Conservation (phyloP, 1,140 invertebrate species). For the Gyrodactylus bullatarudis region DNA sequence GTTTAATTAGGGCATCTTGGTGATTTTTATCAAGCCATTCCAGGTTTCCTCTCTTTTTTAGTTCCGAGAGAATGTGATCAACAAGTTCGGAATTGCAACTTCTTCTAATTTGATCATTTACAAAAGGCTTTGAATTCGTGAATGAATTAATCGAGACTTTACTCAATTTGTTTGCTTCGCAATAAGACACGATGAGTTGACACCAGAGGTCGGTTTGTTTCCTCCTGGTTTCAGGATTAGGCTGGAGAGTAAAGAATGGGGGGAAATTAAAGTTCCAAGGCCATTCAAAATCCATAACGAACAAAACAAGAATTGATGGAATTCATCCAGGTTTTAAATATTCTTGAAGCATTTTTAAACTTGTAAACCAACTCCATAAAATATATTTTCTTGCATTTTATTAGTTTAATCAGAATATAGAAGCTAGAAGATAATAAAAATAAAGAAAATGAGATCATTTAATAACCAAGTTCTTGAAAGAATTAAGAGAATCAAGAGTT, state of each 20-base stretch:
- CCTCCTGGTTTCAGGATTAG: constrained; percentile 4
- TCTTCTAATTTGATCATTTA: not conserved
- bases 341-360: too few species aligned
- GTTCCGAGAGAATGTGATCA: not conserved
- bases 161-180: not conserved
- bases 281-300: not conserved
- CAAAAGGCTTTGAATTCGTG: not conserved
- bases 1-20: not conserved
- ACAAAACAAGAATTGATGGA: too few species aligned
- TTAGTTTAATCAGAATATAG: too few species aligned
- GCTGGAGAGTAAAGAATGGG: constrained; percentile 3
- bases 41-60: constrained; percentile 1
- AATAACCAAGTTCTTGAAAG: too few species aligned
- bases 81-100: not conserved
- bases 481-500: too few species aligned
- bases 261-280: constrained; percentile 5
- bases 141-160: not conserved
- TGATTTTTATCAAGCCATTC: constrained; percentile 1
- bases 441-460: too few species aligned
- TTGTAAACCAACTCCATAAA: too few species aligned
- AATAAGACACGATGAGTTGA: constrained; percentile 1
- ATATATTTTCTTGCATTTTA: too few species aligned
- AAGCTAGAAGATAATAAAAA: too few species aligned
- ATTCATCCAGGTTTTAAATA: too few species aligned
- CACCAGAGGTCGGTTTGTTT: constrained; percentile 3